Base-by-base conservation (phyloP, 2,888 invertebrate genomes). In the Machimus rusticus region DNA sequence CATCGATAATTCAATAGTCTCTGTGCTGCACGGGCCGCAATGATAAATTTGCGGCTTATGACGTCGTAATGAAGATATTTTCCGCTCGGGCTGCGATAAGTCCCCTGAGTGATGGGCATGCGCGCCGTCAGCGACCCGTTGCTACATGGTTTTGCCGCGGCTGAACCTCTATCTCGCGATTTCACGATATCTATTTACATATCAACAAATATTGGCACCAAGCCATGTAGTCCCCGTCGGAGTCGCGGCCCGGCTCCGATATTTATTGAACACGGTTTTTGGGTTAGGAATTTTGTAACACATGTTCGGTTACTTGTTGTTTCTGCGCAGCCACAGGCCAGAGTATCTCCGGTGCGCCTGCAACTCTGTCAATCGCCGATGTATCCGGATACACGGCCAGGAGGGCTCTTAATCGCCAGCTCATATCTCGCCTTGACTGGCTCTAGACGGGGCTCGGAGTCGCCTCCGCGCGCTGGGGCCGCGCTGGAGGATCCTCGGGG, bases 181-280 rank as follows among this genome's bases (percentile, higher is more conserved):
- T 74, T 74, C 85, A 74, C 74, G 85, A 85, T 85, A 85, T 85
- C 85, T 85, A 85, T 85, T 85, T 85, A 85, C 85, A 85, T 85
- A 85, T 85, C 85, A 74, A 74, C 74, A 46, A 74, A 74, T 74
- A 85, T 85, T 85, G 85, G 85, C 85, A 85, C 85, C 85, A 34
- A 43, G 85, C 16, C 85, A 31, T 85, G 85, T 74, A 46, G 85
- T 85, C 74, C 37, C 19, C 16, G n/a, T 55, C 79, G 86, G 66
- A 78, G 84, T 86, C 76, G 79, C 87, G 43, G 31, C 86, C 39
- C 86, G 23, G 86, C 86, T 87, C 87, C 87, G 86, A 89, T 89
- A 89, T 89, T 89, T 89, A 89, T 89, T 89, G 89, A 89, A 89
- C 89, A 89, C 89, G 89, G 89, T 89, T 89, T 89, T 89, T 86